Evolutionary conservation across 2,888 invertebrate species (phyloP), one percentile per base, ranked within the genome.

Genomic region (Phlogophora meticulosa): DNA sequence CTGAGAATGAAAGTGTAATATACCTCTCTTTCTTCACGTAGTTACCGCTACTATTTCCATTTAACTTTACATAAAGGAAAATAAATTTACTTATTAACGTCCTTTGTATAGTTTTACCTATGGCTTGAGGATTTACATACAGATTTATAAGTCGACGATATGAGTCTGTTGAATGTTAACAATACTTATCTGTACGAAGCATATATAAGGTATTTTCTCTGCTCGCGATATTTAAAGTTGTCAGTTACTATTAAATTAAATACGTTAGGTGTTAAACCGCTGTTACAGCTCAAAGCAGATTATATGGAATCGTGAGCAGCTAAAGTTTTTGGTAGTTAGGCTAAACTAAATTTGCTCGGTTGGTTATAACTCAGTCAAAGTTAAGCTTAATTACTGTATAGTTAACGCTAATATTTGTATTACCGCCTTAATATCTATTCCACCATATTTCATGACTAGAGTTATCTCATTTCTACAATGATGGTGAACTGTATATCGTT

Each of bases 41-140:
- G 38, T 3, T 34, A 10, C n/a, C 1, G 40, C 5, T 7, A 7
- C 46, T 22, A 48, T 72, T 61, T 53, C 22, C 42, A 22, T 9
- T 61, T 61, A 0, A 32, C n/a, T 38, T 38, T 55, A 38, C 32
- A 49, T 22, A 10, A n/a, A 56, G 34, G 24, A 28, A 51, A 72
- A 20, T 15, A 15, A 32, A 43, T 15, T 53, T 49, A 38, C 11
- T 34, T 45, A 17, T 5, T 24, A 49, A 45, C 24, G n/a, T 20
- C 28, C 17, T n/a, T 43, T 51, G 17, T 11, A 24, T 11, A 15
- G 17, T 43, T 61, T 20, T 38, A 28, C 5, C 28, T 5, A 62
- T 45, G 38, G 20, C 22, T 49, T 32, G 5, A 20, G 20, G 38
- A 40, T 55, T 71, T 36, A 34, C 28, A 42, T 22, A 49, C 17